Evolutionary conservation across 2,888 invertebrate species (phyloP).

Genomic region (Trilocha varians): DNA sequence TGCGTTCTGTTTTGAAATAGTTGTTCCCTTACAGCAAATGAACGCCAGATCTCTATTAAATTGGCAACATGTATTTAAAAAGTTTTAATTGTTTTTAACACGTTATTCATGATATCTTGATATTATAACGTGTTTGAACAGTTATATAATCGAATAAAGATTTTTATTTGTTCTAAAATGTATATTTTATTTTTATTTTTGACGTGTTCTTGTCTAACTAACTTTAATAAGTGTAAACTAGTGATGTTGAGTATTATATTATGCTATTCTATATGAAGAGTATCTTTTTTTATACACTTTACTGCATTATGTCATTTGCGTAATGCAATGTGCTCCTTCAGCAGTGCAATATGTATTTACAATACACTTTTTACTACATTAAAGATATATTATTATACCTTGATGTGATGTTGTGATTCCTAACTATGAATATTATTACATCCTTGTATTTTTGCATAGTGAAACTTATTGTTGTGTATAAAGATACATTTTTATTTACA

Average conservation of each 20-base stretch:
- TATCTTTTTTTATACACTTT: too few relatives aligned
- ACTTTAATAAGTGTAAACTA: neutral
- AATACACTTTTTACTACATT: neutral
- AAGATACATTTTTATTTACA: neutral
- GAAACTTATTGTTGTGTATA: neutral
- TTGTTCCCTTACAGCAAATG: neutral
- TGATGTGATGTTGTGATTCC: neutral
- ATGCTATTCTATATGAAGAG: too few relatives aligned
- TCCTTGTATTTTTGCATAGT: neutral
- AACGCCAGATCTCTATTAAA: neutral
- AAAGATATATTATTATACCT: neutral
- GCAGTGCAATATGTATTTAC: neutral
- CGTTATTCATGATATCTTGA: too few relatives aligned
- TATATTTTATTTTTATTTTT: too few relatives aligned
- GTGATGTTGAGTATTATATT: neutral
- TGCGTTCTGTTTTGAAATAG: neutral
- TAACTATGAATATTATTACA: neutral
- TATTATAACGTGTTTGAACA: too few relatives aligned
- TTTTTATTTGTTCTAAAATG: too few relatives aligned
- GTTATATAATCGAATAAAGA: too few relatives aligned
- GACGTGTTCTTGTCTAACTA: neutral
- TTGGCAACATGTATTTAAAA: neutral
- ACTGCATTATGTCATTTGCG: too few relatives aligned
- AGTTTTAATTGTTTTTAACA: neutral
- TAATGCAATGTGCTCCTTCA: too few relatives aligned